Evolutionary conservation across 2,888 invertebrate species (phyloP), one percentile per base, ranked within the genome.

Genomic region (Teinopalpus imperialis): DNA sequence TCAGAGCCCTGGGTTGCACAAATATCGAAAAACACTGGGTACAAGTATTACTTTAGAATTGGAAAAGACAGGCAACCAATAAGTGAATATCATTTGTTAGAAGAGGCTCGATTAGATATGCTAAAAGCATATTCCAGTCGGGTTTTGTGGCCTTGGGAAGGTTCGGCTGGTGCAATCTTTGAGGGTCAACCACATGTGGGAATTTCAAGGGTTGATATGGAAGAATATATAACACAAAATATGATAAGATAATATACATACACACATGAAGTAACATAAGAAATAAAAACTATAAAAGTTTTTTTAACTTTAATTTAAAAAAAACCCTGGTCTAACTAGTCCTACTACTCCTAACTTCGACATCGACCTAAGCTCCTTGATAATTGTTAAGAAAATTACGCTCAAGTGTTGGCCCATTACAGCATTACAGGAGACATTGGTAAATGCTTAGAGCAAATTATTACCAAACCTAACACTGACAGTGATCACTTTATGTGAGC

Each of bases 1-100:
- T 32, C 63, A 88, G 88, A 83, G 46, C 85, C 88, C 10, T 88
- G 88, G 88, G 68, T 74, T 30, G 72, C 85, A 3, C 76, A 75
- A 45, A 81, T 86, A 52, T 88, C 87, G 0, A 85, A 81, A 58
- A 73, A 61, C 14, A 73, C 66, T 35, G 74, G 75, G 7, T 52
- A 56, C 39, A 85, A 86, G 53, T 88, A 85, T 57, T 88, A 81
- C 48, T 81, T 67, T 48, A 67, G 69, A 23, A 61, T 71, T 18
- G 73, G 66, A 3, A 66, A 67, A 43, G 74, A 75, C 48, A 68
- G 73, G 14, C 71, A 75, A 53, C 63, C 66, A 9, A 59, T 55
- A n/a, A 85, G 85, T 48, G 75, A 75, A 34, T 85, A 75, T 51
- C 45, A 66, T 16, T 77, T 86, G 32, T 70, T 71, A 3, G 57